A percentile compares a stretch with the other conserved stretches of the same genome.
Conservation (phyloP, 1,140 invertebrate species). For the Atta colombica region DNA sequence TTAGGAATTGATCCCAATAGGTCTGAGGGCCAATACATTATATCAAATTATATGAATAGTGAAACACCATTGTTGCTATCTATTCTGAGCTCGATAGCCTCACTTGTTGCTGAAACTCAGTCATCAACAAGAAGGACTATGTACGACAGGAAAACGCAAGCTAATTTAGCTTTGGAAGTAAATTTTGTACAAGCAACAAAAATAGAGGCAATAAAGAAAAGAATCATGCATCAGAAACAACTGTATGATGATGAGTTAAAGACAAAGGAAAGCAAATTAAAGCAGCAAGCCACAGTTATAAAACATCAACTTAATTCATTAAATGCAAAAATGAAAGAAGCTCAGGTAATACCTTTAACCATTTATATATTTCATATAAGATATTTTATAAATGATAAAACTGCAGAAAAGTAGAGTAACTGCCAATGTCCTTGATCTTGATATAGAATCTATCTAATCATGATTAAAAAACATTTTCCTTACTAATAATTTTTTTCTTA, state of each 20-base stretch:
- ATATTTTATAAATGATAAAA: background rate
- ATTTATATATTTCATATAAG: background rate
- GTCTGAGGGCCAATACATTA: conserved; percentile 78
- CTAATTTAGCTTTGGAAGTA: conserved; percentile 59
- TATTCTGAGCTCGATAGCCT: conserved; percentile 80
- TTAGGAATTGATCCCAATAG: conserved; percentile 81
- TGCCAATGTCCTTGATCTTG: no score
- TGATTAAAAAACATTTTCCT: no score
- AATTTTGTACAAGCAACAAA: conserved; percentile 57
- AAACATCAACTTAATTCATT: conserved; percentile 80
- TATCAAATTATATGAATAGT: conserved; percentile 78
- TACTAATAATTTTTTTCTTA: no score
- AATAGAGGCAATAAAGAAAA: conserved; percentile 76
- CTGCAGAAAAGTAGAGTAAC: no score
- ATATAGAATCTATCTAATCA: no score
- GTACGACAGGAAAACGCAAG: conserved; percentile 70
- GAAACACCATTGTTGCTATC: conserved; percentile 81
- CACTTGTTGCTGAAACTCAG: conserved; percentile 50
- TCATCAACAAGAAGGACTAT: conserved; percentile 23
- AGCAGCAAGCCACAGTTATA: conserved; percentile 74
- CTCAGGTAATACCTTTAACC: conserved; percentile 75
- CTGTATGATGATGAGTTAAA: conserved; percentile 76
- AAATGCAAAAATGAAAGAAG: conserved; percentile 81
- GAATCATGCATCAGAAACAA: conserved; percentile 81
- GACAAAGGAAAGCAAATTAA: conserved; percentile 80